Evolutionary conservation across 1,140 invertebrate species (phyloP), one percentile per base, ranked within the genome.

Genomic region (Anoplolepis gracilipes): DNA sequence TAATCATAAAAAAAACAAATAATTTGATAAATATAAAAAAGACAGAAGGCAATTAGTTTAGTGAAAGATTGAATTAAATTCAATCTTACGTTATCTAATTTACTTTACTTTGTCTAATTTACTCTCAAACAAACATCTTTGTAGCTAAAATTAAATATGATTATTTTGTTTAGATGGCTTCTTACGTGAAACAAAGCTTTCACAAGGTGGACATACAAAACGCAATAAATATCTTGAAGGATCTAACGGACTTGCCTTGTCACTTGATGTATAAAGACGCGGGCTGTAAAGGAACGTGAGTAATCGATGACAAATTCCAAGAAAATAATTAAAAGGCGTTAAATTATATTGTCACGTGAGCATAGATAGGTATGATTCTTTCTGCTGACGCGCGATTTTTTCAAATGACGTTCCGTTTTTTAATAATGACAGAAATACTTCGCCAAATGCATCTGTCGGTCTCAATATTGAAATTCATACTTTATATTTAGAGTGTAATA

Each of bases 201-300:
- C 13, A 82, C 0, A 86, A 76, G 10, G 28, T 94, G 0, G 89
- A 93, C 16, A 46, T 94, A 1, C 69, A 86, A 30, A 87, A 88
- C 6, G 59, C 96, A 0, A 92, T 95, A 22, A 84, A 93, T 25
- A 91, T 92, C n/a, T 91, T 95, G 4, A 90, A 93, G 13, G 77
- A 93, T 33, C 75, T 95, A 42, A 28, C 88, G 0, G 87, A 95
- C 7, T 78, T 89, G 0, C 95, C 95, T 13, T 96, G 95, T 91
- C 94, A 95, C 91, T 36, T 94, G 42, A 55, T 79, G 36, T 90
- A 5, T 19, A 85, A 62, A 5, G 61, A 86, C 5, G 19, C 46
- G 0, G n/a, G 42, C 0, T 19, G 88, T 0, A 10, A 84, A 0
- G 67, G 77, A 62, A 64, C 13, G 92, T 93, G 88, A 88, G 70